Evolutionary conservation across 2,113 vertebrate species (phyloP).

Genomic region (Nettapus auritus): DNA sequence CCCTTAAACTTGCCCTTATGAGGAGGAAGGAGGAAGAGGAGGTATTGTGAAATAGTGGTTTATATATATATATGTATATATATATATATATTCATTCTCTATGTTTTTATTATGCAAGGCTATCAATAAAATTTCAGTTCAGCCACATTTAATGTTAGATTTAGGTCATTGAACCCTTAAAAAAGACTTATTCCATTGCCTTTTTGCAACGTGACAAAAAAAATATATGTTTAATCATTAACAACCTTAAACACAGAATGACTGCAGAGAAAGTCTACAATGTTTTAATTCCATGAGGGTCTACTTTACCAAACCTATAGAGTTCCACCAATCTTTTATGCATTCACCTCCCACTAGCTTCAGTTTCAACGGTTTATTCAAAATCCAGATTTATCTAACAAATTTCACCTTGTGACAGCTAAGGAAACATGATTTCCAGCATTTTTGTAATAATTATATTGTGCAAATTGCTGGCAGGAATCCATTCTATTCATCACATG

Average conservation of each 20-base stretch:
- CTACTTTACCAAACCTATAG: neutral
- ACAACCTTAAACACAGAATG: neutral
- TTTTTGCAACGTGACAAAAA: neutral
- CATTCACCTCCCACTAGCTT: neutral
- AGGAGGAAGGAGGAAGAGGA: neutral
- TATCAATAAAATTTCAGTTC: neutral
- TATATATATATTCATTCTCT: neutral
- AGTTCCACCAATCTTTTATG: neutral
- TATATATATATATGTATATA: too few species aligned
- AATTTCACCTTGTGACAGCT: neutral
- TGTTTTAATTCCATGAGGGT: neutral
- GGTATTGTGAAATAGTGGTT: neutral
- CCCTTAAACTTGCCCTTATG: neutral
- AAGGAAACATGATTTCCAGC: neutral
- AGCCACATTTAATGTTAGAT: neutral
- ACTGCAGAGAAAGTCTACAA: neutral
- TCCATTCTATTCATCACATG: neutral
- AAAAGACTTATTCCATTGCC: neutral
- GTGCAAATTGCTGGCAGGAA: neutral
- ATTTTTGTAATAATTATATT: neutral
- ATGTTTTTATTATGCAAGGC: neutral
- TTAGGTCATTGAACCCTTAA: neutral
- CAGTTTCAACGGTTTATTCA: neutral
- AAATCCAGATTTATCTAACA: neutral
- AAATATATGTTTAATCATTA: neutral